Base-by-base conservation (phyloP, 2,113 vertebrate species). In the Ceyx melanurus region DNA sequence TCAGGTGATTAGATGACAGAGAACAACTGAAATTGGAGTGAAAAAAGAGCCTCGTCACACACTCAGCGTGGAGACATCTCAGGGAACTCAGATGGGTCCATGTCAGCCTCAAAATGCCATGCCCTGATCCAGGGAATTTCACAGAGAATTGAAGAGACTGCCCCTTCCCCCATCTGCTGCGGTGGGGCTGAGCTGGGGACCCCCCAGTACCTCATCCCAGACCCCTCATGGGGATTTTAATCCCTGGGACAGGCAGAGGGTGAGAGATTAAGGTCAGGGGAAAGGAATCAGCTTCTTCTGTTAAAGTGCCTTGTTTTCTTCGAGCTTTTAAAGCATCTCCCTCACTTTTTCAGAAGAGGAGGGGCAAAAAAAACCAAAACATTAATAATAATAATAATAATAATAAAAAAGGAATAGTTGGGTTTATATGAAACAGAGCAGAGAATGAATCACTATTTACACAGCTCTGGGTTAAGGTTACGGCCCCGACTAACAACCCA, bases 401-500 rank as follows among this genome's bases (percentile, higher is more conserved):
- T 23, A 15, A 57, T 57, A 58, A 78, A 66, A 75, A 51, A 45
- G 29, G 58, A 94, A 86, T 77, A 94, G 57, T 56, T 86, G 77
- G 33, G 78, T 97, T 98, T 97, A 97, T 96, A 97, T 62, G 89
- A 87, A 82, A 93, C 43, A 82, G 81, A 94, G 89, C 31, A 89
- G 75, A 89, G 92, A 76, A 93, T 82, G 46, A 89, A 90, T 88
- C 86, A 81, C 29, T 98, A 97, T 98, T 97, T 98, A 98, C 97
- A 98, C 5, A 85, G 88, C 61, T 81, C 91, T 82, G 31, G 68
- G 88, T 75, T 64, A 94, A 91, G 65, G 89, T 91, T 92, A 86
- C 17, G 48, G 67, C 54, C 46, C 67, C 82, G 92, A 64, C 79
- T 73, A 88, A 93, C 33, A 90, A 73, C 42, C 82, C 86, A 91